Conservation (phyloP, 1,140 invertebrate species). For the Zaprionus davidi region DNA sequence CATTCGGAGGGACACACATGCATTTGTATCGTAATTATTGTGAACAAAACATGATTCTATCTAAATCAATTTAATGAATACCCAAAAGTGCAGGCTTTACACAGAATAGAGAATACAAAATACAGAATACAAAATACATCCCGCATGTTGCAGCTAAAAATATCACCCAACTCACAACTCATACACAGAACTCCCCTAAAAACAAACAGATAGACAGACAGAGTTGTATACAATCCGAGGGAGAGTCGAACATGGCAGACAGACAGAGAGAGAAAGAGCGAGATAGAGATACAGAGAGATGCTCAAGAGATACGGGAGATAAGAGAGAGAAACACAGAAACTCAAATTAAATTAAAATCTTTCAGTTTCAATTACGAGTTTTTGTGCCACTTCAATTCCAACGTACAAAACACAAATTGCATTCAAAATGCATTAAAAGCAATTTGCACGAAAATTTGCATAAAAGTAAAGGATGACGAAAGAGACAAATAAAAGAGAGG, state of each 20-base stretch:
- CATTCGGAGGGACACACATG: constrained; percentile 10
- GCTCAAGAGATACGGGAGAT: constrained; percentile 44
- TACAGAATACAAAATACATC: constrained; percentile 7
- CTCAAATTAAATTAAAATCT: constrained; percentile 83
- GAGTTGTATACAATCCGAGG: background rate
- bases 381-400: constrained; percentile 81
- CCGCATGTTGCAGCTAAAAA: constrained; percentile 8
- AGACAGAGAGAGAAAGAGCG: constrained; percentile 21
- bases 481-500: constrained; percentile 19
- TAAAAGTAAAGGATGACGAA: constrained; percentile 59
- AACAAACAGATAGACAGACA: constrained; percentile 33
- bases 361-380: constrained; percentile 83
- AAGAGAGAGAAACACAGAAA: constrained; percentile 76
- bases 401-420: constrained; percentile 82
- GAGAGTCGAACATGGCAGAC: background rate
- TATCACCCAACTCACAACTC: background rate
- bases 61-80: constrained; percentile 80
- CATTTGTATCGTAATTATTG: constrained; percentile 65
- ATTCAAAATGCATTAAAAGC: constrained; percentile 83
- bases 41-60: constrained; percentile 75
- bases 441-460: constrained; percentile 82
- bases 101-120: constrained; percentile 36
- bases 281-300: constrained; percentile 46
- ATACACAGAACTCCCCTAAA: constrained; percentile 20
- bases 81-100: constrained; percentile 26